Evolutionary conservation across 2,888 invertebrate genomes (phyloP).

Genomic region (Theristus sp.): DNA sequence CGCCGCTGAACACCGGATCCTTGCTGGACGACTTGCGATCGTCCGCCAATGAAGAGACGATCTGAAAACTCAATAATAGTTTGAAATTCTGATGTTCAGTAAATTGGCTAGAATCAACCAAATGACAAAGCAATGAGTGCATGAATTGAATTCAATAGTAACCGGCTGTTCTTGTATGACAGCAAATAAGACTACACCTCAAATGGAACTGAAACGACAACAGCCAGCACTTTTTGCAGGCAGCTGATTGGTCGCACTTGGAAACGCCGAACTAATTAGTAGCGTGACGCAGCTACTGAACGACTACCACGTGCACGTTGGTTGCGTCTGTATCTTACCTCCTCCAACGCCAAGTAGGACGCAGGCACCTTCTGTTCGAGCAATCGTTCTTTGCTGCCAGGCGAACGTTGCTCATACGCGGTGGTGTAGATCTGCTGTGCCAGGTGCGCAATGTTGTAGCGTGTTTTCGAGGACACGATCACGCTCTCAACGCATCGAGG

Average conservation of each 20-base stretch:
- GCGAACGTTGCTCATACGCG: conserved; percentile 58
- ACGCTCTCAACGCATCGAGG: conserved; percentile 78
- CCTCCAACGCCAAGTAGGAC: conserved; percentile 79
- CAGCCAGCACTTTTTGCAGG: no score
- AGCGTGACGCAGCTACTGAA: no score
- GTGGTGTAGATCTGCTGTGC: conserved; percentile 62
- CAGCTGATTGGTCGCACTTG: no score
- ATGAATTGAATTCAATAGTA: no score
- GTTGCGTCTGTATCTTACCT: no score
- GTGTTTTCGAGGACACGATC: conserved; percentile 69
- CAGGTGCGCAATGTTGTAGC: conserved; percentile 68
- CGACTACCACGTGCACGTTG: no score
- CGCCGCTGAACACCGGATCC: conserved; percentile 65
- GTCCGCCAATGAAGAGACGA: conserved; percentile 53
- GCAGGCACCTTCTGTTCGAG: conserved; percentile 86
- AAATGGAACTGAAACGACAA: no score
- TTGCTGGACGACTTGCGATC: conserved; percentile 44
- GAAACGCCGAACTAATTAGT: no score
- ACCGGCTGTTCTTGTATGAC: no score
- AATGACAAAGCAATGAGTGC: not conserved
- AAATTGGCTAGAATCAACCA: no score
- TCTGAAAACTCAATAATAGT: not conserved
- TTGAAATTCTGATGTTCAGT: not conserved
- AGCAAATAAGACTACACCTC: no score
- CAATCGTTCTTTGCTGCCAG: conserved; percentile 71